phyloP scores from a whole-genome alignment of 2,797 vertebrate species.

The Parambassis ranga region DNA sequence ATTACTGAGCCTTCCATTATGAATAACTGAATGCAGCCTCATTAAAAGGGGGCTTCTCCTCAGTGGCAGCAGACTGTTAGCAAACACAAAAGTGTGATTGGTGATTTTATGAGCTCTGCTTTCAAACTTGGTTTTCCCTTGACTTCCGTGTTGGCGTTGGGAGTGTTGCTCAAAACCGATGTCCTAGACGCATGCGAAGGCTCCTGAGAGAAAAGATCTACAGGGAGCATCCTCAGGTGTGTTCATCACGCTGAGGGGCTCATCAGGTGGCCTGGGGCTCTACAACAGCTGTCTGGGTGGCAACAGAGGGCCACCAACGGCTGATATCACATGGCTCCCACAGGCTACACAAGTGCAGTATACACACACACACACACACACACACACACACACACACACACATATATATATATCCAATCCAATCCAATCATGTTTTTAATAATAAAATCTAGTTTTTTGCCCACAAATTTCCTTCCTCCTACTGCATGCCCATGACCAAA shows the following conservation, averaged over 20 bases:
- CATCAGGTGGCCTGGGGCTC: conserved; percentile 33
- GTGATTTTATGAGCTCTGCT: conserved; percentile 65
- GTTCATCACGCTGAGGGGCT: conserved; percentile 32
- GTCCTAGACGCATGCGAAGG: conserved; percentile 39
- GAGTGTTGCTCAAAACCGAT: conserved; percentile 43
- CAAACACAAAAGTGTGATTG: conserved; percentile 66
- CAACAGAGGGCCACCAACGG: conserved; percentile 48
- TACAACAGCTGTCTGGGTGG: conserved; percentile 57
- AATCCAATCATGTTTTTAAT: too few relatives aligned
- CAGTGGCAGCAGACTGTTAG: conserved; percentile 58
- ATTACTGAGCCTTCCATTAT: conserved; percentile 64
- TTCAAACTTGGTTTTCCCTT: conserved; percentile 59
- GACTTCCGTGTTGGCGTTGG: conserved; percentile 68
- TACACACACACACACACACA: background rate
- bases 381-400: background rate
- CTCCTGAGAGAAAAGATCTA: conserved; percentile 29
- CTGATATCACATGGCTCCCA: conserved; percentile 19
- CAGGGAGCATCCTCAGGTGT: conserved; percentile 57
- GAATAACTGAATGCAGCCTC: conserved; percentile 61
- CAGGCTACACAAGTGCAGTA: conserved; percentile 9
- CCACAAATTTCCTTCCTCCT: background rate
- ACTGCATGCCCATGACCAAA: background rate
- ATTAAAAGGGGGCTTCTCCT: conserved; percentile 65
- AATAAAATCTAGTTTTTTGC: background rate
- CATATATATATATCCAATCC: too few relatives aligned